Conservation (phyloP, 2,888 invertebrate species). For the Lithosia quadra region DNA sequence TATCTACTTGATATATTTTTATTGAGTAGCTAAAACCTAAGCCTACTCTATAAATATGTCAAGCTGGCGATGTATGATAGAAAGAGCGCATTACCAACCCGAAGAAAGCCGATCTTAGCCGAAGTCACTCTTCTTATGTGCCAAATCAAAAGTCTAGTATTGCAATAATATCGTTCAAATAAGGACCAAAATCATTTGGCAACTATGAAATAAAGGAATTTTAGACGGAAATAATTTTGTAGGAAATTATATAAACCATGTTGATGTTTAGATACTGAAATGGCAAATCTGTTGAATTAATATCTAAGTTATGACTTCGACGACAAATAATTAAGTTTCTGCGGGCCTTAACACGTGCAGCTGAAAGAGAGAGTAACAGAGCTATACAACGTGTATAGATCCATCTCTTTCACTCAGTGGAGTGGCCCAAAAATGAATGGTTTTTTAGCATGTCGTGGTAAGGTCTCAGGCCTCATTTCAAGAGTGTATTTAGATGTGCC, state of each 20-base stretch:
- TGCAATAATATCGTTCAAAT: slow-evolving; percentile 38
- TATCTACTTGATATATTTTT: neutral
- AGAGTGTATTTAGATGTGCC: neutral
- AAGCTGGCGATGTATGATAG: neutral
- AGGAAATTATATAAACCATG: slow-evolving; percentile 15
- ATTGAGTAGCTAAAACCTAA: neutral
- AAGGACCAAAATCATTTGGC: slow-evolving; percentile 48
- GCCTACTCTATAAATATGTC: neutral
- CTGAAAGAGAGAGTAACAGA: too few relatives aligned
- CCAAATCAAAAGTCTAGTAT: neutral
- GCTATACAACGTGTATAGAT: too few relatives aligned
- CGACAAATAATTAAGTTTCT: too few relatives aligned
- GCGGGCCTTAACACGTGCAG: too few relatives aligned
- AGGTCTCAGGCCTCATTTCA: slow-evolving; percentile 3
- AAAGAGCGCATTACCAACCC: neutral
- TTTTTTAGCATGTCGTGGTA: too few relatives aligned
- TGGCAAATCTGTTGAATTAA: slow-evolving; percentile 3
- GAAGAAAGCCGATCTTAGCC: neutral
- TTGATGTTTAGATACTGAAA: slow-evolving; percentile 28
- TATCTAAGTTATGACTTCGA: slow-evolving; percentile 31
- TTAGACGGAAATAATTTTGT: slow-evolving; percentile 29
- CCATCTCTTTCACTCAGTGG: too few relatives aligned
- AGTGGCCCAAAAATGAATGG: too few relatives aligned
- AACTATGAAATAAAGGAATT: slow-evolving; percentile 29
- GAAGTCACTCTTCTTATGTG: neutral